Evolutionary conservation across 2,113 vertebrate species (phyloP), one percentile per base, ranked within the genome.

Genomic region (Gorsachius goisagi): DNA sequence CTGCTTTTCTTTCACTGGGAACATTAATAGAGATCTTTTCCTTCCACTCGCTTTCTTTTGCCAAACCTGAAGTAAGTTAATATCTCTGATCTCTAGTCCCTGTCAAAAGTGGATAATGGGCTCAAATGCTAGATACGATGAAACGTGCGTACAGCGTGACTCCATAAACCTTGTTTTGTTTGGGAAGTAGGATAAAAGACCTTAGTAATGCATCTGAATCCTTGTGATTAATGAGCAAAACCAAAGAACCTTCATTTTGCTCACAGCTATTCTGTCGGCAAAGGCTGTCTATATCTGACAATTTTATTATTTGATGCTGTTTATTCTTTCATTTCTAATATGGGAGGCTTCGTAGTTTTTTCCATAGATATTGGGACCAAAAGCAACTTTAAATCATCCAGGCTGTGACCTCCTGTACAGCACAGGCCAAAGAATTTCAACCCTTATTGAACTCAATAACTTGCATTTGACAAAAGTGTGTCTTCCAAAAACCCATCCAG

Each of bases 401-500:
- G 76, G 10, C 62, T 93, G 44, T 91, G 86, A 94, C 89, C 89
- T 82, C 37, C 49, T 87, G 64, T 58, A 22, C 10, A 68, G 63
- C 33, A 64, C 69, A 89, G 90, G 86, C 69, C 84, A 89, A 39
- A 75, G 44, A 92, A 95, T 92, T 91, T 81, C 83, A 85, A 69
- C 88, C 95, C 56, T 81, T 87, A 66, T 2, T 92, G 95, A 97
- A 93, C 88, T 49, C 76, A 79, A 9, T 85, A 89, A 89, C 64
- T 94, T 79, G 59, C 33, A 16, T 94, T 87, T 94, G 90, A 94
- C 92, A 79, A 45, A 75, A 92, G 22, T 4, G 8, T 15, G 19
- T 84, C 92, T 96, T 95, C 88, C 92, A 80, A 91, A 96, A 90
- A 19, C 35, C 60, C 86, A 95, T 89, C 95, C 73, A 82, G 45